Percentiles rank a stretch among this genome's conserved stretches.
Conservation (phyloP, 2,113 vertebrate genomes). For the Nycticebus coucang region DNA sequence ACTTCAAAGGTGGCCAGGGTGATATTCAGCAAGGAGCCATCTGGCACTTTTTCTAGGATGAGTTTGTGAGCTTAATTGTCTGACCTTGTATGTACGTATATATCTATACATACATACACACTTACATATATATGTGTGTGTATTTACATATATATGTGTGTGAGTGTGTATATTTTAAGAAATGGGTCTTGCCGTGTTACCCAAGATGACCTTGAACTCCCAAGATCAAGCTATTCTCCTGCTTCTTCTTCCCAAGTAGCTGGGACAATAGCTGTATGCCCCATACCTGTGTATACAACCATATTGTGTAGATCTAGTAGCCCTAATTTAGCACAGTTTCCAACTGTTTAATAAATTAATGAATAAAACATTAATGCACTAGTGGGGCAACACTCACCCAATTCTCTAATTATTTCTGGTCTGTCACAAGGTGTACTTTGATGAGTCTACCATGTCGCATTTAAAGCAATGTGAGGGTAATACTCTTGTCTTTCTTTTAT, state of each 20-base stretch:
- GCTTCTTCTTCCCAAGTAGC: background rate
- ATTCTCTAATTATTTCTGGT: background rate
- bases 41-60: too few relatives aligned
- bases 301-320: background rate
- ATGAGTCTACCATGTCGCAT: background rate
- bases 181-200: background rate
- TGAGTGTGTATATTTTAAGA: background rate
- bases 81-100: too few relatives aligned
- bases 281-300: background rate
- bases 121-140: background rate
- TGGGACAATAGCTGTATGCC: background rate
- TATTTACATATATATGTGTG: background rate
- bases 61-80: too few relatives aligned
- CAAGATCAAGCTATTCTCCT: background rate
- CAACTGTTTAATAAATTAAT: background rate
- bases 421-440: background rate
- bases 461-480: conserved; percentile 13
- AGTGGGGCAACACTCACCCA: background rate
- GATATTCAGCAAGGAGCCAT: too few relatives aligned
- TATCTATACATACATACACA: background rate
- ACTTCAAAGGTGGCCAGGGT: too few relatives aligned
- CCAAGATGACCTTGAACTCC: background rate
- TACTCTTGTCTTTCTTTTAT: background rate
- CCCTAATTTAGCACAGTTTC: background rate
- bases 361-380: background rate